phyloP scores from a whole-genome alignment of 2,113 vertebrate species.

The Neogale vison region DNA sequence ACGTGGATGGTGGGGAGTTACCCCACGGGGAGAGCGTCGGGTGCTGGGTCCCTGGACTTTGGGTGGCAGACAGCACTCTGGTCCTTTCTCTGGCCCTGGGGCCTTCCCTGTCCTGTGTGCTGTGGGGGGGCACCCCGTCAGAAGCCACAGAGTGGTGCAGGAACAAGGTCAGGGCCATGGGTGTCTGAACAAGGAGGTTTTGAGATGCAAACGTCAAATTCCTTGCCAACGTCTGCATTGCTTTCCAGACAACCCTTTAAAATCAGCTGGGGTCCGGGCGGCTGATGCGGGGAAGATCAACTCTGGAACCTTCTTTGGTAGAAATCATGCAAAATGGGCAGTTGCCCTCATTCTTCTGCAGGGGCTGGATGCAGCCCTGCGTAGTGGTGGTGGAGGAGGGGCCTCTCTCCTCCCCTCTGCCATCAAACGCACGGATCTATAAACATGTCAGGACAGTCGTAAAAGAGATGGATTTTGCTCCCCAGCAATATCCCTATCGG shows the following conservation, averaged over 20 bases:
- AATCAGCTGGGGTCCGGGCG: background rate
- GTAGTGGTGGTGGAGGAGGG: background rate
- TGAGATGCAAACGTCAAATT: rapidly evolving
- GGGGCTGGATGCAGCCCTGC: background rate
- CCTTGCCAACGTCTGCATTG: rapidly evolving
- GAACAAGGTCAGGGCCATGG: background rate
- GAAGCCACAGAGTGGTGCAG: rapidly evolving
- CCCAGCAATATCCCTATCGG: background rate
- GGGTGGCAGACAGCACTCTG: no score
- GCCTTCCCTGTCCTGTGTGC: background rate
- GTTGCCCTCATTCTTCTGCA: background rate
- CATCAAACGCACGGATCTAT: background rate
- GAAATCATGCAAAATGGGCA: background rate
- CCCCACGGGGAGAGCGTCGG: rapidly evolving
- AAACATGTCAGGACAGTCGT: constrained; percentile 64
- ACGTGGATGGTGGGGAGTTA: background rate
- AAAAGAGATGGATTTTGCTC: constrained; percentile 69
- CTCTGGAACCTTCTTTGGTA: background rate
- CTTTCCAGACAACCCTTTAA: background rate
- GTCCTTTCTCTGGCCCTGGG: rapidly evolving
- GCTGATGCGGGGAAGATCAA: background rate
- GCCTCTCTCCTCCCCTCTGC: background rate
- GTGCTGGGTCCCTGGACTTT: rapidly evolving
- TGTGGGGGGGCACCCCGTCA: rapidly evolving
- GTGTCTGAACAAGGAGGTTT: no score